phyloP scores from a whole-genome alignment of 2,113 vertebrate species.

The Arvicanthis niloticus region DNA sequence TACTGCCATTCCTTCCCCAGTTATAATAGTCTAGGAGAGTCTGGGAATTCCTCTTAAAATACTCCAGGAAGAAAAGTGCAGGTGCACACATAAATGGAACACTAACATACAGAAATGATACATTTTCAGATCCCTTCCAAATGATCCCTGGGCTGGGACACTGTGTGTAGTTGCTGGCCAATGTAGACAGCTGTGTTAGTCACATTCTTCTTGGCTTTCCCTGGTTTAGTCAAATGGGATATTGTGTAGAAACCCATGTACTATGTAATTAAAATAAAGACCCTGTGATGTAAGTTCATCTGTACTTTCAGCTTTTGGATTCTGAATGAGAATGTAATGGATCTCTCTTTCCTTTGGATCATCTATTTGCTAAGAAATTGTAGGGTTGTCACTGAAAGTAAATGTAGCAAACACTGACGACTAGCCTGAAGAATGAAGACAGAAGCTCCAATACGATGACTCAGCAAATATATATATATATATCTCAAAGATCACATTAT shows the following conservation, averaged over 20 bases:
- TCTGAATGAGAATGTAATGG: neutral
- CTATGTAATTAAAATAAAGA: neutral
- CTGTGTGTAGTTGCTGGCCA: neutral
- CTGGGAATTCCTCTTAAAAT: neutral
- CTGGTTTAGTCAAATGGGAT: neutral
- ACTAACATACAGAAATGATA: neutral
- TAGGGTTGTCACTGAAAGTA: neutral
- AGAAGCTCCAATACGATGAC: neutral
- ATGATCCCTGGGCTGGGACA: neutral
- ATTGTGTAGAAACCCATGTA: neutral
- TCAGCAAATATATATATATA: too few relatives aligned
- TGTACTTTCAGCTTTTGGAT: neutral
- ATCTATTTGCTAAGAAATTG: constrained; percentile 11
- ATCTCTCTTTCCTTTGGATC: neutral
- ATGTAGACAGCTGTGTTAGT: neutral
- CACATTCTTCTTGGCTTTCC: neutral
- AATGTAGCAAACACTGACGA: neutral
- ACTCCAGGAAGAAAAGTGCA: constrained; percentile 1
- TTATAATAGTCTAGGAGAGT: neutral
- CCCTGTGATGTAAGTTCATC: neutral
- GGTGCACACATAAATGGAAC: neutral
- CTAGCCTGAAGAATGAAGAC: neutral
- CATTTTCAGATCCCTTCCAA: constrained; percentile 33
- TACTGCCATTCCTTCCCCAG: neutral
- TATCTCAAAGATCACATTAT: neutral